phyloP scores from a whole-genome alignment of 2,797 vertebrate species.

The Enteromius viviparus region DNA sequence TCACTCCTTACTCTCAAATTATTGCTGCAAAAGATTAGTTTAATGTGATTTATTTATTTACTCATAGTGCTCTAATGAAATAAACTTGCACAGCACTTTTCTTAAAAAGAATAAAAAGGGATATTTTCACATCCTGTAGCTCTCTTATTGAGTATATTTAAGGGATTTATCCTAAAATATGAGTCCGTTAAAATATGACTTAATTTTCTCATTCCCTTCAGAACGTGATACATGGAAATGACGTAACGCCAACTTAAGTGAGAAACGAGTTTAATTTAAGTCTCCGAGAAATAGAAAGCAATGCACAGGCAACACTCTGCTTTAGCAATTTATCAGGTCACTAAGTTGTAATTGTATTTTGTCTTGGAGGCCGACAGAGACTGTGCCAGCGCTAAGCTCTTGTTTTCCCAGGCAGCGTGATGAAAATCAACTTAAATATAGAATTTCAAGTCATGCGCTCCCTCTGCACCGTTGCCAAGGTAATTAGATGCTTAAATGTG shows the following conservation, averaged over 20 bases:
- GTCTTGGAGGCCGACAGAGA: slow-evolving; percentile 37
- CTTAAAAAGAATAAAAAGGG: neutral
- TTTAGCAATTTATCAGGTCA: slow-evolving; percentile 54
- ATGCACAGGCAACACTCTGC: slow-evolving; percentile 31
- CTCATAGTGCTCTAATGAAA: neutral
- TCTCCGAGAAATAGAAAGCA: slow-evolving; percentile 32
- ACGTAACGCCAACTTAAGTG: slow-evolving; percentile 20
- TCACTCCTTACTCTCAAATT: neutral
- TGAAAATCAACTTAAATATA: slow-evolving; percentile 49
- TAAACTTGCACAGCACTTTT: neutral
- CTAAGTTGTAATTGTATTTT: slow-evolving; percentile 52
- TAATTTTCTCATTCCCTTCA: slow-evolving; percentile 12
- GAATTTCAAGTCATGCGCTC: slow-evolving; percentile 33
- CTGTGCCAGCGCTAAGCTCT: slow-evolving; percentile 45
- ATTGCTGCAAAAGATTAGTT: neutral
- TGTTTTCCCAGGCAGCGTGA: slow-evolving; percentile 44
- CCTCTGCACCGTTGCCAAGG: slow-evolving; percentile 33
- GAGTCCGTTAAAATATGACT: neutral
- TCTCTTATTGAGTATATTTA: neutral
- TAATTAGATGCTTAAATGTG: slow-evolving; percentile 51
- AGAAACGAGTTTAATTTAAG: slow-evolving; percentile 44
- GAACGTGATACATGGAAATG: slow-evolving; percentile 20
- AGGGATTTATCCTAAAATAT: slow-evolving; percentile 8
- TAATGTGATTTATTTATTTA: neutral
- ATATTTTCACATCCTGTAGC: neutral